Conservation (phyloP, 2,888 invertebrate genomes). For the Cheilosia variabilis region DNA sequence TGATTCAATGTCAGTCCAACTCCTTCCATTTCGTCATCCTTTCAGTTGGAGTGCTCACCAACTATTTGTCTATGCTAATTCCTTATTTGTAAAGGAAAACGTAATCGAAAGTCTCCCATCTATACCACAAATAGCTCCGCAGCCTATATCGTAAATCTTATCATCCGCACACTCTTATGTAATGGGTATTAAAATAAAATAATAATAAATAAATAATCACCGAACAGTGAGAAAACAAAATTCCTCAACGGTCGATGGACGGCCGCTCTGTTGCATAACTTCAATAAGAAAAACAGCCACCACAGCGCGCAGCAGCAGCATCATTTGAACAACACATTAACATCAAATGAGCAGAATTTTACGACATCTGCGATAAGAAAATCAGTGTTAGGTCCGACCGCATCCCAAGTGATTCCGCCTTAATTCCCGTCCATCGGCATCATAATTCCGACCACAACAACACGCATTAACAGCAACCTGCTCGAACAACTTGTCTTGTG, state of each 20-base stretch:
- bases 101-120: slow-evolving; percentile 19
- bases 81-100: slow-evolving; percentile 1
- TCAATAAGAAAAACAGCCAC: not conserved
- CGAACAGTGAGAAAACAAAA: slow-evolving; percentile 49
- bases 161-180: slow-evolving; percentile 43
- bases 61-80: not conserved
- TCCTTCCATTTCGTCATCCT: not conserved
- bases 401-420: slow-evolving; percentile 22
- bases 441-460: slow-evolving; percentile 46
- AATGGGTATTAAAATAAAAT: slow-evolving; percentile 38
- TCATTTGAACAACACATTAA: slow-evolving; percentile 58
- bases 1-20: not conserved
- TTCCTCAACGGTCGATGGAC: not conserved
- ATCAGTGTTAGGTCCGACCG: slow-evolving; percentile 24
- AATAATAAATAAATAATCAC: slow-evolving; percentile 42
- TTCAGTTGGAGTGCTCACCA: not conserved
- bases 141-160: slow-evolving; percentile 40
- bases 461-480: slow-evolving; percentile 42
- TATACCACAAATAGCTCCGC: slow-evolving; percentile 2
- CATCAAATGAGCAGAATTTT: slow-evolving; percentile 58
- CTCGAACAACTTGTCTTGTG: slow-evolving; percentile 45
- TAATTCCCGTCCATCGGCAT: slow-evolving; percentile 8
- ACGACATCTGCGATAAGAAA: slow-evolving; percentile 57
- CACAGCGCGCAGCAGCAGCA: not conserved
- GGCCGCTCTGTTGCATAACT: slow-evolving; percentile 29